Percentiles rank a stretch among this genome's conserved stretches.
phyloP scores from a whole-genome alignment of 2,113 vertebrate genomes.

The Epinephelus fuscoguttatus region DNA sequence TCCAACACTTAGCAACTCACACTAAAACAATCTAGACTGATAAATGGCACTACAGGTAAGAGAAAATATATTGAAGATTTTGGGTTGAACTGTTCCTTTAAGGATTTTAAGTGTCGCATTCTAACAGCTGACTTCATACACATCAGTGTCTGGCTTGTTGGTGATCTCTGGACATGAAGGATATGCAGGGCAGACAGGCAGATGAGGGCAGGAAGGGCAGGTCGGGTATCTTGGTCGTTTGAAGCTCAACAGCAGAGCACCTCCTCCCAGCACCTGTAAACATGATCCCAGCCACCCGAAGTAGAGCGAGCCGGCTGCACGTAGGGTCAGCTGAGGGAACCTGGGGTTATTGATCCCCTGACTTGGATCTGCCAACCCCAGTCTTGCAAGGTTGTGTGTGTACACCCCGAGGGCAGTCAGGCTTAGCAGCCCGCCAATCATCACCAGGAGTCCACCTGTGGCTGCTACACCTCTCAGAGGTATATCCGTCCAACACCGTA shows the following conservation, averaged over 20 bases:
- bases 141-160: constrained; percentile 70
- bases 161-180: constrained; percentile 61
- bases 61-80: too few species aligned
- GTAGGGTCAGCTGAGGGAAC: constrained; percentile 74
- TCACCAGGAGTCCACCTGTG: constrained; percentile 83
- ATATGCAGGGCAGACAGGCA: constrained; percentile 64
- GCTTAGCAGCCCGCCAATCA: constrained; percentile 80
- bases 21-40: too few species aligned
- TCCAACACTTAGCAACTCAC: too few species aligned
- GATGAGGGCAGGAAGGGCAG: constrained; percentile 66
- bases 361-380: constrained; percentile 64
- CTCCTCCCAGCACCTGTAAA: constrained; percentile 83
- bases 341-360: constrained; percentile 37
- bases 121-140: constrained; percentile 84
- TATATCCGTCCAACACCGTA: constrained; percentile 86
- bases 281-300: constrained; percentile 86
- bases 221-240: constrained; percentile 70
- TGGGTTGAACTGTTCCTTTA: neutral
- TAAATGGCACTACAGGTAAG: too few species aligned
- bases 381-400: constrained; percentile 77
- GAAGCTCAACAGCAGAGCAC: constrained; percentile 80
- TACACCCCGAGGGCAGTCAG: constrained; percentile 81
- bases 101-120: neutral
- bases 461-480: constrained; percentile 83
- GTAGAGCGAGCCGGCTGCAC: constrained; percentile 82